Evolutionary conservation across 2,797 vertebrate species (phyloP), one percentile per base, ranked within the genome.

Genomic region (Columba guinea): DNA sequence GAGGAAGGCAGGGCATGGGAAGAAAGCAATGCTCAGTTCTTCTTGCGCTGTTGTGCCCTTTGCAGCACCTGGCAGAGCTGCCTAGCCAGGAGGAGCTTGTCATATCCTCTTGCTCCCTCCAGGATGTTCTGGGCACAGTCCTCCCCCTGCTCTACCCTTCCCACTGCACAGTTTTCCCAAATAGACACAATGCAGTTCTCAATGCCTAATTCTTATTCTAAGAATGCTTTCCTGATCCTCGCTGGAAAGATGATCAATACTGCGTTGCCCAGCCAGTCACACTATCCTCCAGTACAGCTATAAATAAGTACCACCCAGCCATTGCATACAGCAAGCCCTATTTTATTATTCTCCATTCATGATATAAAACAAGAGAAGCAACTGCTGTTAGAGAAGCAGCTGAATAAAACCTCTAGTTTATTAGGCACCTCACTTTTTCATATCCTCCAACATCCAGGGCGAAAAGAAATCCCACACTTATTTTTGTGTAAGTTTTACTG

Each of bases 301-400:
- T 96, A 96, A 97, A 95, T 96, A 95, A 94, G 94, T 95, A 91
- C 91, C 91, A 90, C 95, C 79, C 79, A 84, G 91, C 55, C 89
- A 55, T 59, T 96, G 92, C 79, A 87, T 86, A 75, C 30, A 90
- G 76, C 67, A 94, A 95, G 24, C 23, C 15, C 30, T 79, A 52
- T 90, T 93, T 94, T 93, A 91, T 94, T 95, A 92, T 96, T 96
- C 94, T 96, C 85, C 91, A 94, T 96, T 96, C 95, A 95, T 96
- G 95, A 69, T 65, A 88, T 30, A 92, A 94, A 95, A 86, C 34
- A 87, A 35, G 34, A 76, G 65, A 80, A 88, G 28, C 0, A 3
- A 60, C 65, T 90, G 59, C 63, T 8, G 1, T 58, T 69, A 65
- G 41, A 84, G 65, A 86, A 81, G 39, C 85, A 59, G 19, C 71